Conservation (phyloP, 2,113 vertebrate species). For the Colius striatus region DNA sequence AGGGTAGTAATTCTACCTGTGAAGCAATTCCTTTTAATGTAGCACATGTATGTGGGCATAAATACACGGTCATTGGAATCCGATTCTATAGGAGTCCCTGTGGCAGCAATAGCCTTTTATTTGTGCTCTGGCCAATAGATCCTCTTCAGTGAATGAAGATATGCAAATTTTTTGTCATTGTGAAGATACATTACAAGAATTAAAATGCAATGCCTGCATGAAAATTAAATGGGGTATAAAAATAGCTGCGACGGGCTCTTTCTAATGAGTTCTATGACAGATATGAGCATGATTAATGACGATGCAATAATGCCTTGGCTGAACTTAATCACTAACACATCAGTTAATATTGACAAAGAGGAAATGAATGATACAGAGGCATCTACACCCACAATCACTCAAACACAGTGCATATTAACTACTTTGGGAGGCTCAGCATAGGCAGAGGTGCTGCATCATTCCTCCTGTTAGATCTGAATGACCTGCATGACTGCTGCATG, state of each 20-base stretch:
- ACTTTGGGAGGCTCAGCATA: background rate
- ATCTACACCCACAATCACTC: background rate
- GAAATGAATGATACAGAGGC: constrained; percentile 14
- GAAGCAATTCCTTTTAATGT: background rate
- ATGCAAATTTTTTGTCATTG: constrained; percentile 18
- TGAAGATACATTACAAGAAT: constrained; percentile 27
- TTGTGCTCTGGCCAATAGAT: background rate
- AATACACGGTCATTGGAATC: background rate
- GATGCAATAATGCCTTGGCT: background rate
- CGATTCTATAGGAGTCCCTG: background rate
- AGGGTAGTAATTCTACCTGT: constrained; percentile 6
- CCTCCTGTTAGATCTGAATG: background rate
- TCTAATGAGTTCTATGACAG: constrained; percentile 20
- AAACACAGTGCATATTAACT: background rate
- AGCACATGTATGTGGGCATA: background rate
- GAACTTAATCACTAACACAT: constrained; percentile 27
- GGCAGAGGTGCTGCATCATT: background rate
- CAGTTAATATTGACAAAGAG: constrained; percentile 50
- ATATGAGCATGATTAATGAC: constrained; percentile 46
- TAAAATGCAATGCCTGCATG: constrained; percentile 30
- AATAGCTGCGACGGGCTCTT: constrained; percentile 32
- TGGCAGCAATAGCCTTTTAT: background rate
- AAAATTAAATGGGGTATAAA: constrained; percentile 43
- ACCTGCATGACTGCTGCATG: background rate
- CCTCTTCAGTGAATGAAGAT: background rate